These are phyloP conservation scores for Caiman crocodilus DNA, from an alignment of 2,797 vertebrate genomes.

Conservation along the genomic window DNA sequence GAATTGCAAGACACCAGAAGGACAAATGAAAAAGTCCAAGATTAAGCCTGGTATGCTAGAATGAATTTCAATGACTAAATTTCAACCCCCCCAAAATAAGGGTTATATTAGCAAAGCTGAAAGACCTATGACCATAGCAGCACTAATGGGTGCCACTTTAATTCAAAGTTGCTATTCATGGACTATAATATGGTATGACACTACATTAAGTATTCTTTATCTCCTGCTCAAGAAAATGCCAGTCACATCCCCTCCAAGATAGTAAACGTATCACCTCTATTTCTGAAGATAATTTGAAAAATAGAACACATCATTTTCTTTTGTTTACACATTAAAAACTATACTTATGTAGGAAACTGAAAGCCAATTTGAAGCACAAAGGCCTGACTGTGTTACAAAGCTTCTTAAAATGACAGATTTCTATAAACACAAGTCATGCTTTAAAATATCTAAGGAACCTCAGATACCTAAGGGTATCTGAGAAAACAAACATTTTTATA, in stretches of 20 bases:
- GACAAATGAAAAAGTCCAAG: neutral
- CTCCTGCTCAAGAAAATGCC: conserved; percentile 30
- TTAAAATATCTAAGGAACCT: neutral
- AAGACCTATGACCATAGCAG: neutral
- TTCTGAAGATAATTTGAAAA: neutral
- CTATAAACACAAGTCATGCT: neutral
- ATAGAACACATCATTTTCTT: neutral
- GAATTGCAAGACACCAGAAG: neutral
- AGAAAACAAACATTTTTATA: neutral
- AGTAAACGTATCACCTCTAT: conserved; percentile 15
- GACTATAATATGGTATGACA: conserved; percentile 23
- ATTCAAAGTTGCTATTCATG: conserved; percentile 9
- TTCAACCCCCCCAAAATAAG: neutral
- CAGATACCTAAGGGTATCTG: neutral
- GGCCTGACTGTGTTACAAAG: neutral
- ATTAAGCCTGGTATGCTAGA: neutral
- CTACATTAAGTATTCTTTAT: neutral
- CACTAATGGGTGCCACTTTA: neutral
- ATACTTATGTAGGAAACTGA: neutral
- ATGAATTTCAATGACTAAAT: neutral
- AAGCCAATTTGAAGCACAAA: conserved; percentile 30
- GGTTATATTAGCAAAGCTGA: neutral
- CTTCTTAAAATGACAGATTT: conserved; percentile 8
- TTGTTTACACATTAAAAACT: neutral
- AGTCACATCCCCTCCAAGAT: neutral